Percentiles rank a stretch among this genome's conserved stretches.
Evolutionary conservation across 2,113 vertebrate genomes (phyloP).

Genomic region (Oreochromis niloticus): DNA sequence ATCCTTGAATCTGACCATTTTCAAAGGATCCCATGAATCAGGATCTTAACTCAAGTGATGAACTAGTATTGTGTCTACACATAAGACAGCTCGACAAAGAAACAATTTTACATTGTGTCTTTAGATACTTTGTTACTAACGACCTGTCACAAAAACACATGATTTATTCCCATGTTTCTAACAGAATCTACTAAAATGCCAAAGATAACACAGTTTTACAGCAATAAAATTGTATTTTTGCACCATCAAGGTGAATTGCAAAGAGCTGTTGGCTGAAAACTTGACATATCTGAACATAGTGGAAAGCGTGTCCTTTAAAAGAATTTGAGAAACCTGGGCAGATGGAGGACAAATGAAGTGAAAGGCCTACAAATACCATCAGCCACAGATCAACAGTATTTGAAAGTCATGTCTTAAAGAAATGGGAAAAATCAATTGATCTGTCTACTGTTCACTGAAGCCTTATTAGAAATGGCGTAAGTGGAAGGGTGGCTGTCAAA

Average conservation of each 20-base stretch:
- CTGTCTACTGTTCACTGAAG: neutral
- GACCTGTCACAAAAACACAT: neutral
- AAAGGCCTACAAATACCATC: neutral
- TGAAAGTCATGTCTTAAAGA: neutral
- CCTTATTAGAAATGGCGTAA: neutral
- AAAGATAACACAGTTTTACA: neutral
- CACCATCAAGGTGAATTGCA: neutral
- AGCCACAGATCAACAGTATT: neutral
- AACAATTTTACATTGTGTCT: neutral
- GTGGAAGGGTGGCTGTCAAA: neutral
- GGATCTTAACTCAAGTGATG: neutral
- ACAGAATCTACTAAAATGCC: neutral
- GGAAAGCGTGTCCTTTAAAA: neutral
- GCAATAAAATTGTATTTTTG: neutral
- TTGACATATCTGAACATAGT: neutral
- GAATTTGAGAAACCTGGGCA: neutral
- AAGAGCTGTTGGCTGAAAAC: neutral
- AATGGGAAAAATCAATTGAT: neutral
- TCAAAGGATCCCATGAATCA: neutral
- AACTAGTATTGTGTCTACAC: neutral
- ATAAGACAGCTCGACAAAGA: neutral
- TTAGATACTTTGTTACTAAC: neutral
- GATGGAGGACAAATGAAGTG: neutral
- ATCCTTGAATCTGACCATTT: neutral
- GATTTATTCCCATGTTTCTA: neutral